Evolutionary conservation across 2,113 vertebrate species (phyloP), one percentile per base, ranked within the genome.

Genomic region (Vulpes vulpes): DNA sequence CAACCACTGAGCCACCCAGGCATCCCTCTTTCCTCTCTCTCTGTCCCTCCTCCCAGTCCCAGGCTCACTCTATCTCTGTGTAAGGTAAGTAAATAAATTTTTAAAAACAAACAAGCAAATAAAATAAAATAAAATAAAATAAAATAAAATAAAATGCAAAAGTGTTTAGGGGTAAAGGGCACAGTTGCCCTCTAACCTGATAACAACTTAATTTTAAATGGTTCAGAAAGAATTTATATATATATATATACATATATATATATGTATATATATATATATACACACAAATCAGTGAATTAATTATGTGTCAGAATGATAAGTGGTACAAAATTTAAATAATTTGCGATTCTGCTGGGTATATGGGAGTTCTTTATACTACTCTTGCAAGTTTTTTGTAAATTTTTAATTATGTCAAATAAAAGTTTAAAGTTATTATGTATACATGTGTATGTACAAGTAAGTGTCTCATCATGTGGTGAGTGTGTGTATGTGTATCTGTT

Each of bases 191-290:
- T 60, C 60, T 67, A 67, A 67, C 23, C 38, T 59, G 30, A 2
- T 69, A 84, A 78, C 60, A 60, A 76, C 35, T 65, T 92, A 65
- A 89, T 83, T 89, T 96, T 89, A 84, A 89, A 78, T 78, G 30
- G 69, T 78, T 93, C 32, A 55, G 67, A 67, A 93, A 65, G 53
- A 35, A 74, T 78, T n/a, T 92, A 71, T 19, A 1, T 43, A 6
- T 17, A 62, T 62, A 25, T 62, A 22, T 25, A 89, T 16, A 65
- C 8, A 38, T 55, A 51, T 7, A 59, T 16, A 22, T 16, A 6
- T 35, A 35, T 35, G 35, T 62, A 25, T 62, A 22, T 25, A 35
- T 35, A 35, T 35, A 35, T 9, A 62, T n/a, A 16, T 0, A n/a
- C 17, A 32, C 16, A 32, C 71, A 86, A 30, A 71, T 8, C 79